phyloP scores from a whole-genome alignment of 2,888 invertebrate genomes.

The Allygus modestus region DNA sequence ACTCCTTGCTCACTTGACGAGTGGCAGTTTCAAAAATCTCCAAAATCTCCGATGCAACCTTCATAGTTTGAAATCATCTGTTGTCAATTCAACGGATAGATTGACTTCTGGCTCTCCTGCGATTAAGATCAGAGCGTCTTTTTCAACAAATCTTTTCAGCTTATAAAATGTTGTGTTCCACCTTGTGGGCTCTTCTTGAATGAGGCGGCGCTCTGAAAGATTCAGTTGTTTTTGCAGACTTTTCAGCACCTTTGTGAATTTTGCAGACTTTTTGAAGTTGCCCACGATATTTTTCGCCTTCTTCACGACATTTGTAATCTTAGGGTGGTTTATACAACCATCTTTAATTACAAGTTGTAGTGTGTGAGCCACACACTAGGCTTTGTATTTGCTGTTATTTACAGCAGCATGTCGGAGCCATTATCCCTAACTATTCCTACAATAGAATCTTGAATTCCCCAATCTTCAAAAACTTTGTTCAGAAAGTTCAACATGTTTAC shows the following conservation, averaged over 20 bases:
- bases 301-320: neutral
- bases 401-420: conserved; percentile 6
- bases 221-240: neutral
- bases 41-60: too few relatives aligned
- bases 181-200: conserved; percentile 18
- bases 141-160: neutral
- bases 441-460: neutral
- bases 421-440: neutral
- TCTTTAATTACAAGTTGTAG: conserved; percentile 8
- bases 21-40: too few relatives aligned
- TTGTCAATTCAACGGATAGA: neutral
- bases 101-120: neutral
- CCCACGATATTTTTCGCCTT: conserved; percentile 33
- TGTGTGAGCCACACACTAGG: conserved; percentile 6
- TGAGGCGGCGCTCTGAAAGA: neutral
- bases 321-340: conserved; percentile 11
- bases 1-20: too few relatives aligned
- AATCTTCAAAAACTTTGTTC: neutral
- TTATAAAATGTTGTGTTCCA: conserved; percentile 31
- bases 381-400: neutral
- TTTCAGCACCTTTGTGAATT: neutral
- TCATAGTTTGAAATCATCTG: too few relatives aligned
- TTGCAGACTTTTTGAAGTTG: neutral
- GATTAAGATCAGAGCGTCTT: conserved; percentile 7
- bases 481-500: conserved; percentile 10